A percentile compares a stretch with the other conserved stretches of the same genome.
phyloP scores from a whole-genome alignment of 2,113 vertebrate species.

The Notothenia rossii region DNA sequence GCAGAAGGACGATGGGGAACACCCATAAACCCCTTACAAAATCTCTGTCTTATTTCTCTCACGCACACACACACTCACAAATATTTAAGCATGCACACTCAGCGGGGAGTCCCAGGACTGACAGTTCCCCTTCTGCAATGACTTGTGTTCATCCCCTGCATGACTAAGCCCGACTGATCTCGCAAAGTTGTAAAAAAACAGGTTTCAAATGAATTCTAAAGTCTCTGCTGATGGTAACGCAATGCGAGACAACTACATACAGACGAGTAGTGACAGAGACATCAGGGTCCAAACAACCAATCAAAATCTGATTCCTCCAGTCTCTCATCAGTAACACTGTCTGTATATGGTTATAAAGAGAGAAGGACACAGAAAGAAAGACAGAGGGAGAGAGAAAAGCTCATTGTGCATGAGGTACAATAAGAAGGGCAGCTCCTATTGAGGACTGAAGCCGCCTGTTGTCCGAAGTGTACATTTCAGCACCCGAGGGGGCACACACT shows the following conservation, averaged over 20 bases:
- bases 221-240: conserved; percentile 8
- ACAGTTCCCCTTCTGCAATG: conserved; percentile 77
- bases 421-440: conserved; percentile 88
- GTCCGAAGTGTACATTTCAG: conserved; percentile 83
- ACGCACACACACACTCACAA: neutral
- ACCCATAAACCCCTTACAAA: conserved; percentile 51
- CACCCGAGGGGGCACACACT: conserved; percentile 77
- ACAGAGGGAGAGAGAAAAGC: conserved; percentile 78
- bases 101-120: conserved; percentile 71
- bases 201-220: conserved; percentile 21
- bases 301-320: conserved; percentile 42
- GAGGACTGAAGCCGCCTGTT: conserved; percentile 85
- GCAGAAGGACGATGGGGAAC: conserved; percentile 63
- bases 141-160: conserved; percentile 45
- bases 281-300: conserved; percentile 46
- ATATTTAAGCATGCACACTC: conserved; percentile 16
- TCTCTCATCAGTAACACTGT: conserved; percentile 62
- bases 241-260: conserved; percentile 28
- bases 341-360: conserved; percentile 70
- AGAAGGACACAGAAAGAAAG: conserved; percentile 51
- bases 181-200: conserved; percentile 20
- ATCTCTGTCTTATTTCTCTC: conserved; percentile 22
- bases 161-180: conserved; percentile 57
- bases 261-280: conserved; percentile 27
- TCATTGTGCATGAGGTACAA: conserved; percentile 88